phyloP scores from a whole-genome alignment of 2,888 invertebrate genomes.

The Minunthozetes semirufus region DNA sequence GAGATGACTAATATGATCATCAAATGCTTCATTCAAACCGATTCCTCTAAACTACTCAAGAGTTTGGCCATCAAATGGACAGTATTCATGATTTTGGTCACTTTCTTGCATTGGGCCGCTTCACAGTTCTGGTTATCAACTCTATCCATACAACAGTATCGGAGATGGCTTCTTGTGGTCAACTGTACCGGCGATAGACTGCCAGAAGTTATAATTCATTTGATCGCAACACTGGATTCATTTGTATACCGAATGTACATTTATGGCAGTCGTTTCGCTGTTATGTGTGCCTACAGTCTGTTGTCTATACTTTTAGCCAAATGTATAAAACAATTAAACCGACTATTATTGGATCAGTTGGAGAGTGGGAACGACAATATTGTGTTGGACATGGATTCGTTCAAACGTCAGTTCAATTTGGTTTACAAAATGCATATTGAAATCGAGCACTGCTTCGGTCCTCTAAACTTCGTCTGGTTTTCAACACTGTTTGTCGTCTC shows the following conservation, averaged over 20 bases:
- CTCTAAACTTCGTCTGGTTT: slow-evolving; percentile 35
- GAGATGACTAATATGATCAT: slow-evolving; percentile 32
- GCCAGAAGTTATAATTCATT: slow-evolving; percentile 29
- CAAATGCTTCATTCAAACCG: slow-evolving; percentile 10
- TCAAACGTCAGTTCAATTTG: slow-evolving; percentile 33
- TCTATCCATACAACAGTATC: slow-evolving; percentile 25
- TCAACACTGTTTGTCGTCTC: slow-evolving; percentile 35
- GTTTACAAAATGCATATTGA: slow-evolving; percentile 33
- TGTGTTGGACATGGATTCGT: slow-evolving; percentile 23
- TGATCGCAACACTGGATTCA: slow-evolving; percentile 34
- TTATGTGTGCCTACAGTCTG: slow-evolving; percentile 35
- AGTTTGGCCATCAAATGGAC: slow-evolving; percentile 29
- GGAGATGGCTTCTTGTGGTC: slow-evolving; percentile 30
- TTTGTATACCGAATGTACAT: slow-evolving; percentile 35
- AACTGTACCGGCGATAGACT: slow-evolving; percentile 30
- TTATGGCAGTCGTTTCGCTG: slow-evolving; percentile 30
- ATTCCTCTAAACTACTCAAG: background rate
- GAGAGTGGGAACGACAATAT: background rate
- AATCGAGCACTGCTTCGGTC: slow-evolving; percentile 36
- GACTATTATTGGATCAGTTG: slow-evolving; percentile 15
- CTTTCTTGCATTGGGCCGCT: slow-evolving; percentile 30
- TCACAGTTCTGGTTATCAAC: slow-evolving; percentile 35
- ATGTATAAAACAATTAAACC: slow-evolving; percentile 27
- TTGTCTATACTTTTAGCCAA: slow-evolving; percentile 32
- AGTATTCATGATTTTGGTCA: slow-evolving; percentile 14